phyloP scores from a whole-genome alignment of 2,888 invertebrate genomes.

The Invenusta paracnida region DNA sequence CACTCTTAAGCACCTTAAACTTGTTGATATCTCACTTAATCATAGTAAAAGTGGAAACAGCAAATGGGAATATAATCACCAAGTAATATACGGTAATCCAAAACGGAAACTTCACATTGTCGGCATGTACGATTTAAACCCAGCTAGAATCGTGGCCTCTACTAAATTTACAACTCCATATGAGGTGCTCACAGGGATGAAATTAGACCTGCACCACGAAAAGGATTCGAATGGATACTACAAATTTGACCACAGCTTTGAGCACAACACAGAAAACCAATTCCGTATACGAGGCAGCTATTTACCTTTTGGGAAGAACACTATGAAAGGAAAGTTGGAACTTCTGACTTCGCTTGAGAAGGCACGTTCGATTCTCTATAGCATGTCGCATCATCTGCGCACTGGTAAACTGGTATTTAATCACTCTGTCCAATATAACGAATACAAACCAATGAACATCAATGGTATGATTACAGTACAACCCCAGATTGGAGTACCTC shows the following conservation, averaged over 20 bases:
- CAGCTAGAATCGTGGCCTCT: neutral
- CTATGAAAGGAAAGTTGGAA: neutral
- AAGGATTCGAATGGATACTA: neutral
- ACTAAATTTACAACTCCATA: neutral
- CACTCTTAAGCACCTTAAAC: neutral
- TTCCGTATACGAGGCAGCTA: neutral
- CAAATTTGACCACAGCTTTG: neutral
- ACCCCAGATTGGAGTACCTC: neutral
- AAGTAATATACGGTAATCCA: neutral
- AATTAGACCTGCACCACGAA: neutral
- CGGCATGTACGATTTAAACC: neutral
- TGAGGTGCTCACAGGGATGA: neutral
- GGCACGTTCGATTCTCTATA: neutral
- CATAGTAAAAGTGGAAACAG: neutral
- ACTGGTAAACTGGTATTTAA: neutral
- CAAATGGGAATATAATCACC: neutral
- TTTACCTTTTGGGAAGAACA: neutral
- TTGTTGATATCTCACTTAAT: neutral
- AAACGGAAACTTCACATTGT: neutral
- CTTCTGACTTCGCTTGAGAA: conserved; percentile 9
- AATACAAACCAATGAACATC: neutral
- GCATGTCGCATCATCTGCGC: neutral
- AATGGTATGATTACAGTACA: neutral
- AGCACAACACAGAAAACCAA: neutral
- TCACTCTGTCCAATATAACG: neutral